Evolutionary conservation across 64 coral and sea anemone genomes (phyloP).

Genomic region (Astreopora myriophthalma): DNA sequence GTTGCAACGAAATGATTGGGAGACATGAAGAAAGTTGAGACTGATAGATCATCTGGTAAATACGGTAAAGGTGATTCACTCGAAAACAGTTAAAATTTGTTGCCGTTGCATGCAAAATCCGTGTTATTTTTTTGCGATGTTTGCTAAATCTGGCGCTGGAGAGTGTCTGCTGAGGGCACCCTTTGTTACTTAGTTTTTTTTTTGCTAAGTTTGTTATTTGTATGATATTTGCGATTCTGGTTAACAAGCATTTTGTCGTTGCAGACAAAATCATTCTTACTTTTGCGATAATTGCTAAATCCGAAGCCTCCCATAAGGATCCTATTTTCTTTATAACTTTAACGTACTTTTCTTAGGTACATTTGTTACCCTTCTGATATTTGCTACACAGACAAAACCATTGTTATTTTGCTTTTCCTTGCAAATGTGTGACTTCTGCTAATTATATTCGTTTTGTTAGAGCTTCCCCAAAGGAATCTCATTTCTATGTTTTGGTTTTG

Average conservation of each 20-base stretch:
- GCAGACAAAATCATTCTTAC: background rate
- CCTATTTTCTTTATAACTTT: background rate
- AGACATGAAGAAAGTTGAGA: background rate
- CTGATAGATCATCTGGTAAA: background rate
- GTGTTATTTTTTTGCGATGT: background rate
- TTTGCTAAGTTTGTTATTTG: background rate
- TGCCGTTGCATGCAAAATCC: background rate
- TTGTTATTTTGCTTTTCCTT: too few species aligned
- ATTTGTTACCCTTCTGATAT: too few species aligned
- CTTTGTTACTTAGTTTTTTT: background rate
- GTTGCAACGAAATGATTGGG: background rate
- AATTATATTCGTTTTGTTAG: too few species aligned
- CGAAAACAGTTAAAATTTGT: background rate
- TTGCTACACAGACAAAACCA: too few species aligned
- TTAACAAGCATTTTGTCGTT: background rate
- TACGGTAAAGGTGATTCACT: background rate
- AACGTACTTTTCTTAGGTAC: too few species aligned
- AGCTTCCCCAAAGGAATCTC: too few species aligned
- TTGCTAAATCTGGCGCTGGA: background rate
- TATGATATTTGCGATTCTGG: background rate
- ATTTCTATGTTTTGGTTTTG: too few species aligned
- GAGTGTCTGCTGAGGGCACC: background rate
- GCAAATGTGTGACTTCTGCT: too few species aligned
- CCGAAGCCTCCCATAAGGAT: background rate
- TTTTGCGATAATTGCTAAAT: background rate